A percentile compares a stretch with the other conserved stretches of the same genome.
phyloP scores from a whole-genome alignment of 2,113 vertebrate species.

The Smithornis capensis region DNA sequence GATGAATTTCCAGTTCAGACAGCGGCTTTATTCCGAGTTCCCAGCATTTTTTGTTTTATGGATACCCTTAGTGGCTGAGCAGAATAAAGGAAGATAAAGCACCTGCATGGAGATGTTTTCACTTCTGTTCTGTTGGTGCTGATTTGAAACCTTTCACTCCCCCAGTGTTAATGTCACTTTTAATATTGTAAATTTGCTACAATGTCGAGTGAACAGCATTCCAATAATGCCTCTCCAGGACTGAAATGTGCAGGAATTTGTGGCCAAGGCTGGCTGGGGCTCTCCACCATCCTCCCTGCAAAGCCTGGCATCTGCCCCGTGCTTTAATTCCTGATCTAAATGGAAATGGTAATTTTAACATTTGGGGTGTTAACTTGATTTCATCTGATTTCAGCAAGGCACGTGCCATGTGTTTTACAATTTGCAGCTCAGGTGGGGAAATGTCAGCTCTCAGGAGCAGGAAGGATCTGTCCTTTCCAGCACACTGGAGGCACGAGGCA shows the following conservation, averaged over 20 bases:
- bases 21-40: not conserved
- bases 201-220: not conserved
- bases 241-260: not conserved
- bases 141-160: constrained; percentile 22
- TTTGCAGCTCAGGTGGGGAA: constrained; percentile 4
- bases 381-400: not conserved
- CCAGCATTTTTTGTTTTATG: not conserved
- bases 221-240: not conserved
- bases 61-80: not conserved
- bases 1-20: not conserved
- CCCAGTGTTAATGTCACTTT: constrained; percentile 31
- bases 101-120: not conserved
- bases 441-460: constrained; percentile 30
- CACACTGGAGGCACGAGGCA: not conserved
- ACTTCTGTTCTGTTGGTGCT: not conserved
- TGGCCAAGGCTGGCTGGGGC: not conserved
- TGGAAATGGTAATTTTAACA: constrained; percentile 48
- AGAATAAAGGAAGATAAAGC: not conserved
- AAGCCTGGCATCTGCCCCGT: not conserved
- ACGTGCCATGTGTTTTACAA: not conserved
- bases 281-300: not conserved
- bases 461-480: not conserved
- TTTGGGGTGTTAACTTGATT: constrained; percentile 19
- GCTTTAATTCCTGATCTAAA: constrained; percentile 4
- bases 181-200: constrained; percentile 15